These are phyloP conservation scores for Otis tarda DNA, from an alignment of 2,113 vertebrate genomes.

Conservation along the genomic window DNA sequence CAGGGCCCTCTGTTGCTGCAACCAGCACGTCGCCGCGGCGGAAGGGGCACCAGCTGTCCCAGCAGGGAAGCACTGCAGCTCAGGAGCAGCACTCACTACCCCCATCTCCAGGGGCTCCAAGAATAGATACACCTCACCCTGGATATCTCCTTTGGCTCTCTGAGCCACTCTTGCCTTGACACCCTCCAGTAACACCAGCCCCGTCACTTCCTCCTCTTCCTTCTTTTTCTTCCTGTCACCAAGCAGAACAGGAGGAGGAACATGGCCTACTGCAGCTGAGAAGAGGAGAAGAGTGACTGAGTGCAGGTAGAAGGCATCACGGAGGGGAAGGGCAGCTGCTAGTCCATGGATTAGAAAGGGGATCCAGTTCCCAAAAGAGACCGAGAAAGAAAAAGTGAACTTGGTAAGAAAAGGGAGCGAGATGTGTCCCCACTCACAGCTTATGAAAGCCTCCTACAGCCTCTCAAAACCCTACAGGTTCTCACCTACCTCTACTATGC, in stretches of 20 bases:
- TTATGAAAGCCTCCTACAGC: background rate
- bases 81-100: background rate
- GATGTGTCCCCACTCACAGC: background rate
- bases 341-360: background rate
- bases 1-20: background rate
- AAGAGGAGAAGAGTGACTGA: background rate
- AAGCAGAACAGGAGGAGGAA: background rate
- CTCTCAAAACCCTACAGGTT: background rate
- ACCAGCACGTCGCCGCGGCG: fast-evolving
- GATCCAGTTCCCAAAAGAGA: background rate
- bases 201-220: background rate
- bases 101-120: background rate
- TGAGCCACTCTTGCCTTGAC: background rate
- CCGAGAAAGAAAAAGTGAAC: background rate
- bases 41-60: background rate
- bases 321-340: background rate
- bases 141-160: background rate
- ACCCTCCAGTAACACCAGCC: background rate
- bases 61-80: background rate
- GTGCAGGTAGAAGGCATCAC: background rate
- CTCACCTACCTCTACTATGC: background rate
- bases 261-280: background rate
- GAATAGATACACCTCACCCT: background rate
- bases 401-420: background rate
- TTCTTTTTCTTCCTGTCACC: background rate